These are phyloP conservation scores for Podabrus alpinus DNA, from an alignment of 2,888 invertebrate species.

Conservation along the genomic window DNA sequence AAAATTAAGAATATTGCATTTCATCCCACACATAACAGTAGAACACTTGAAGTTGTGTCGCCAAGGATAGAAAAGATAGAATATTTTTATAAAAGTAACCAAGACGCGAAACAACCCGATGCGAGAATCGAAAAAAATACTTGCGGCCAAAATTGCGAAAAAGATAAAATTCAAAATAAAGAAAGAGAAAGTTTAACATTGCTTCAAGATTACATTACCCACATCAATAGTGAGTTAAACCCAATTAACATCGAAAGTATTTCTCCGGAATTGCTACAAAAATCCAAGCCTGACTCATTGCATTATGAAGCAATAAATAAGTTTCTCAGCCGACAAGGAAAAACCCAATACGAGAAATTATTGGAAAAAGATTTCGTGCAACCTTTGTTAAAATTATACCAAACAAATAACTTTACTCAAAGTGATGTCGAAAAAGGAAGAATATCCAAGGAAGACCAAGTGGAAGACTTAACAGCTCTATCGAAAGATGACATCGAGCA, in stretches of 20 bases:
- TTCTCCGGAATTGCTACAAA: slow-evolving; percentile 15
- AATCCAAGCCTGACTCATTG: slow-evolving; percentile 26
- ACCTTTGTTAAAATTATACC: slow-evolving; percentile 49
- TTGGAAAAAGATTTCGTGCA: slow-evolving; percentile 50
- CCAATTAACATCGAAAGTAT: background rate
- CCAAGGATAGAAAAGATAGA: slow-evolving; percentile 8
- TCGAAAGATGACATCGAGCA: slow-evolving; percentile 45
- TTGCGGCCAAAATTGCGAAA: slow-evolving; percentile 14
- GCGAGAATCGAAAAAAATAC: slow-evolving; percentile 2
- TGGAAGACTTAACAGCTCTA: slow-evolving; percentile 41
- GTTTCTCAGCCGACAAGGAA: slow-evolving; percentile 44
- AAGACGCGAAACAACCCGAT: background rate
- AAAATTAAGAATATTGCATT: background rate
- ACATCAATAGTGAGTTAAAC: slow-evolving; percentile 36
- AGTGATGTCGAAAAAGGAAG: slow-evolving; percentile 16
- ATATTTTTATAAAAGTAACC: background rate
- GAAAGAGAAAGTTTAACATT: slow-evolving; percentile 38
- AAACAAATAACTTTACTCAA: slow-evolving; percentile 22
- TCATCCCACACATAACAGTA: slow-evolving; percentile 6
- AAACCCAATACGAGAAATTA: slow-evolving; percentile 48
- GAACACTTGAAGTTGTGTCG: slow-evolving; percentile 3
- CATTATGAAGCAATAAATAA: slow-evolving; percentile 41
- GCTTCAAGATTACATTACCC: slow-evolving; percentile 42
- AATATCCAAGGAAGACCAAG: slow-evolving; percentile 48
- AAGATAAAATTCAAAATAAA: slow-evolving; percentile 16